Base-by-base conservation (phyloP, 2,888 invertebrate genomes). In the Zygaena filipendulae region DNA sequence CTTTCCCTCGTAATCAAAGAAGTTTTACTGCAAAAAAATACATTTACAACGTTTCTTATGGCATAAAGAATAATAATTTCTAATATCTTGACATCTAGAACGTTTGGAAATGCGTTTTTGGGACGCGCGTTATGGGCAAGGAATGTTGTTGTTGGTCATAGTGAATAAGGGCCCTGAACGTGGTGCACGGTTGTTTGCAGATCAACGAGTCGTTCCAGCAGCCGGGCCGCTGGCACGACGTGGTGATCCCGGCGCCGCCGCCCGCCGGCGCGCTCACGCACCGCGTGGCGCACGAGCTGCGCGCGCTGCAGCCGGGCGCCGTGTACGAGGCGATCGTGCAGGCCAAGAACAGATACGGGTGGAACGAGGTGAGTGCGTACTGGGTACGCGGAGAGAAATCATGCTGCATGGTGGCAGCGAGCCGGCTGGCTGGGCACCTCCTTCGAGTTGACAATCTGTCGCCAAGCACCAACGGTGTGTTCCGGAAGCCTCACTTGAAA, bases 291-390 rank as follows among this genome's bases (percentile, higher is more conserved):
- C 87, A 87, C 62, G 84, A 85, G 58, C 83, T 88, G 46, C 70
- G 75, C 13, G 82, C 81, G 16, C 68, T 89, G 39, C 81, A 85
- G 54, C 82, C 87, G 0, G 86, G 83, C 2, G 84, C 87, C 5
- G 84, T 86, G 36, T 89, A 88, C 59, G 88, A 89, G 49, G 88
- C 88, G 7, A 86, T 87, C 42, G 87, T 88, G 28, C 87, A 87
- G 49, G 87, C 88, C 32, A 87, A 86, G 72, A 89, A 89, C 62
- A 81, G 86, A 63, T 87, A 87, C 42, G 88, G 88, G 1, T 88
- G 87, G 87, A 87, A 87, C 47, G 87, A 87, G 80, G 84, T 84
- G 3, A 32, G 23, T 16, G 6, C 7, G 7, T 11, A 4, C 13
- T n/a, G n/a, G 8, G 4, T 10, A 25, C 6, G 4, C 21, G 10